phyloP scores from a whole-genome alignment of 2,888 invertebrate species.

The Branchellion lobata region DNA sequence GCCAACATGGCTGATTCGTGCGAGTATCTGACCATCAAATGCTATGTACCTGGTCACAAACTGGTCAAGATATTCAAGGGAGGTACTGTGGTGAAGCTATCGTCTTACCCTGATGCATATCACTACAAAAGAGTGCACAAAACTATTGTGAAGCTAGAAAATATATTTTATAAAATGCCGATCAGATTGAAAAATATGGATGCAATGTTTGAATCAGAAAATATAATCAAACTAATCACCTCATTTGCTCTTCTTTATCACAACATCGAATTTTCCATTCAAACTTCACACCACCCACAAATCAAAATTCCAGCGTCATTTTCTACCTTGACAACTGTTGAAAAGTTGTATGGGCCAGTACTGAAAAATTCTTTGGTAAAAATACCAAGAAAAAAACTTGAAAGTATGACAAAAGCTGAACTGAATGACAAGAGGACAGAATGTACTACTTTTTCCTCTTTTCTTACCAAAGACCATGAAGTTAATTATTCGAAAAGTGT shows the following conservation, averaged over 20 bases:
- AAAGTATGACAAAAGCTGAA: neutral
- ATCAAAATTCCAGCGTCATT: neutral
- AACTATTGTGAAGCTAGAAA: neutral
- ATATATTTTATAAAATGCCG: conserved; percentile 36
- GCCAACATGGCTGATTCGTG: conserved; percentile 24
- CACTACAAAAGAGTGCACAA: neutral
- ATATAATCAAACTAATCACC: neutral
- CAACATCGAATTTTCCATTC: neutral
- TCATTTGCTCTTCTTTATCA: conserved; percentile 22
- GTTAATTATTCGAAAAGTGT: neutral
- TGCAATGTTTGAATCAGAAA: neutral
- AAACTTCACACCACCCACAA: neutral
- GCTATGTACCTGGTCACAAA: conserved; percentile 5
- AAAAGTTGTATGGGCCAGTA: neutral
- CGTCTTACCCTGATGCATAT: neutral
- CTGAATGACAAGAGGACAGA: neutral
- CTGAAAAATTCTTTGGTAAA: conserved; percentile 1
- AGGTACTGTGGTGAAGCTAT: neutral
- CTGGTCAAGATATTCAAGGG: neutral
- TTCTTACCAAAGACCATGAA: neutral
- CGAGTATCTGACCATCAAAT: conserved; percentile 17
- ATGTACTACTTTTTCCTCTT: no score
- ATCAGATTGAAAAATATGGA: conserved; percentile 28
- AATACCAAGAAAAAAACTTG: neutral
- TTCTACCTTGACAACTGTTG: neutral